These are phyloP conservation scores for Thalassaphorura encarpata DNA, from an alignment of 1,140 invertebrate species.

Conservation along the genomic window DNA sequence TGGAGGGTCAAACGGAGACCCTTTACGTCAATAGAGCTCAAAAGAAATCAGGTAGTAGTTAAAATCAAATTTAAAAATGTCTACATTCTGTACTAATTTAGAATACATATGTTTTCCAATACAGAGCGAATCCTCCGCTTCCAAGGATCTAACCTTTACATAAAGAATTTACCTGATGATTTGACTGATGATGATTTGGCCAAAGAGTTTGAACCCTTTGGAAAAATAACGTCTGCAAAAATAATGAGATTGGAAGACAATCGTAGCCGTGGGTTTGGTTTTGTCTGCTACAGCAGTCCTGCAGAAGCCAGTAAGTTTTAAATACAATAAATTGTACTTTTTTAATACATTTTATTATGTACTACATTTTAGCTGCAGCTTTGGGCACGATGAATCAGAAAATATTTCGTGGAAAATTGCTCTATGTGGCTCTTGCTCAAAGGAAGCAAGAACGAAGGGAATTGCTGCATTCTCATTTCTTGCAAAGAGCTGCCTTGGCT, in stretches of 20 bases:
- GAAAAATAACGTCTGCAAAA: slow-evolving; percentile 95
- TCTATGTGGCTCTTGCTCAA: slow-evolving; percentile 97
- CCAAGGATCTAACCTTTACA: slow-evolving; percentile 94
- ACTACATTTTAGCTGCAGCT: no score
- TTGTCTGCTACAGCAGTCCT: slow-evolving; percentile 95
- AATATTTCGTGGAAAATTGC: slow-evolving; percentile 89
- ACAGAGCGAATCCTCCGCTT: slow-evolving; percentile 88
- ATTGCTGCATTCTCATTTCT: slow-evolving; percentile 93
- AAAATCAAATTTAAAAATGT: not conserved
- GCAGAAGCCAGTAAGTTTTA: no score
- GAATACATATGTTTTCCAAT: slow-evolving; percentile 91
- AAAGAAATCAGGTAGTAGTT: slow-evolving; percentile 65
- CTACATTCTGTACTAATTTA: not conserved
- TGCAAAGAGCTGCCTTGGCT: slow-evolving; percentile 94
- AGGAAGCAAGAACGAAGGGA: slow-evolving; percentile 97
- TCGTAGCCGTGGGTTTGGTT: slow-evolving; percentile 95
- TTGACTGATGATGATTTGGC: slow-evolving; percentile 92
- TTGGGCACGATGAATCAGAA: slow-evolving; percentile 98
- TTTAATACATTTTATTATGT: no score
- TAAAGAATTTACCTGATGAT: slow-evolving; percentile 95
- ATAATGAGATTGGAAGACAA: slow-evolving; percentile 90
- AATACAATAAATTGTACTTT: no score
- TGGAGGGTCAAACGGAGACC: slow-evolving; percentile 71
- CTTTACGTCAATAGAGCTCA: slow-evolving; percentile 94
- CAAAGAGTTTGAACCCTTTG: slow-evolving; percentile 88